Evolutionary conservation across 2,113 vertebrate species (phyloP), one percentile per base, ranked within the genome.

Genomic region (Cathartes aura): DNA sequence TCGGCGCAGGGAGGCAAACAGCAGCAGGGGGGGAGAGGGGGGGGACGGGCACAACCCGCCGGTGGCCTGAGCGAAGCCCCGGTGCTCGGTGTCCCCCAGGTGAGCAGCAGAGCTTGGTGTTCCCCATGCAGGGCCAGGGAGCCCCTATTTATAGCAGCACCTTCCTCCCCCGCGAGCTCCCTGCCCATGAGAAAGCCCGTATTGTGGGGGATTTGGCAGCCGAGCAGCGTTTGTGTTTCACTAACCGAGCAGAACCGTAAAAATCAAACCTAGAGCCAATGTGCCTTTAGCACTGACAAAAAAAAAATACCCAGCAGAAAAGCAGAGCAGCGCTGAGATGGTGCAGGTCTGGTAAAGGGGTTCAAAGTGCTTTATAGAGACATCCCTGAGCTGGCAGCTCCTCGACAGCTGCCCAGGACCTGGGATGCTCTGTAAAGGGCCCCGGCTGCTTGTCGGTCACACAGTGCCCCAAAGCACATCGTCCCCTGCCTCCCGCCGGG

Each of bases 71-170:
- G 81, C 55, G 12, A 5, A 95, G 79, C 82, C 63, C 43, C 0
- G 6, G 90, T 30, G 86, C 93, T 93, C 6, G 3, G 48, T 29
- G 95, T 91, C 52, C 94, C 84, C 93, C 40, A 4, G 89, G 84
- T 48, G 96, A 96, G 97, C 97, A 97, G 91, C 91, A 90, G 96
- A 97, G 97, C 96, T 98, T 97, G 97, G 78, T 96, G 97, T 95
- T 97, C 97, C 92, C 94, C 94, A 94, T n/a, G 32, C 67, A 15
- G 68, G 88, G 84, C 92, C 91, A 87, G 72, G 80, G 89, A 96
- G 87, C 85, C 96, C 96, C 95, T 94, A 21, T 94, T 97, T 96
- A 95, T 87, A 94, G 91, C 90, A 87, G 93, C 93, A 64, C 88
- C 84, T 78, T 93, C 82, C 88, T 87, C 81, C 85, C 90, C 62